Conservation (phyloP, 2,797 vertebrate genomes). For the Leptodactylus fallax region DNA sequence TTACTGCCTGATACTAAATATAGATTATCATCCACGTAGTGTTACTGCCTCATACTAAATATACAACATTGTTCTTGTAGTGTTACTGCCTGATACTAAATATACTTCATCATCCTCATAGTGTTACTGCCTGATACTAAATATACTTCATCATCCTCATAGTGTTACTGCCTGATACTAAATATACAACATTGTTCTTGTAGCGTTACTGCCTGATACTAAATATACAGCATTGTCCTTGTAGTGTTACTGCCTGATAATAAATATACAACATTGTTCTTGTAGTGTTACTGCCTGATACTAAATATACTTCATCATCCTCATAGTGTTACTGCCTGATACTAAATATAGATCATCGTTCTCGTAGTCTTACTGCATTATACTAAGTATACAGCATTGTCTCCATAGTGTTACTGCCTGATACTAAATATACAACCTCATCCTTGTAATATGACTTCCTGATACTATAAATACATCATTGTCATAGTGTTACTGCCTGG, state of each 20-base stretch:
- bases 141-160: too few relatives aligned
- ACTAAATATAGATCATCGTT: background rate
- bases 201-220: too few relatives aligned
- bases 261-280: background rate
- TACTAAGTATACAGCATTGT: background rate
- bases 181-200: background rate
- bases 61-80: background rate
- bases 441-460: too few relatives aligned
- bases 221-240: too few relatives aligned
- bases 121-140: too few relatives aligned
- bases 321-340: background rate
- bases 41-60: background rate
- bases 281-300: background rate
- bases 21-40: background rate
- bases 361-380: background rate
- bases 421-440: too few relatives aligned
- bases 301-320: background rate
- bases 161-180: too few relatives aligned
- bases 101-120: too few relatives aligned
- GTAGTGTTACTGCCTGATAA: background rate
- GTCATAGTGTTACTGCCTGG: too few relatives aligned
- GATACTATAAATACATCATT: too few relatives aligned
- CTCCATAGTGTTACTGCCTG: background rate
- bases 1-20: background rate
- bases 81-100: background rate